These are phyloP conservation scores for Euschistus heros DNA, from an alignment of 1,140 invertebrate species.

Conservation along the genomic window DNA sequence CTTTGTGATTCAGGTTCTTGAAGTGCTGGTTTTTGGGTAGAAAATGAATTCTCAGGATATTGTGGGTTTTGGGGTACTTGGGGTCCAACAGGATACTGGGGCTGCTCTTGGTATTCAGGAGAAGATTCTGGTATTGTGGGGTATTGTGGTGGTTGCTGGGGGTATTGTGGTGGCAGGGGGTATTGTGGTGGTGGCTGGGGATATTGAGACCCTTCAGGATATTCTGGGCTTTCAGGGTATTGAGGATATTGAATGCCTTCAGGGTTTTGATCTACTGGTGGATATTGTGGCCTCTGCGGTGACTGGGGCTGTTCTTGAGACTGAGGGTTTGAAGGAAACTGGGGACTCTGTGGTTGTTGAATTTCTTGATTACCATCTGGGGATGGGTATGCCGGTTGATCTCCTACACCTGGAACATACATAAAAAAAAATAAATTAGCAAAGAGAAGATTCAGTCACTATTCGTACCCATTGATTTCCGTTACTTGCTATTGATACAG, in stretches of 20 bases:
- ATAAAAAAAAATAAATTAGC: too few species aligned
- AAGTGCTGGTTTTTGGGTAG: conserved; percentile 4
- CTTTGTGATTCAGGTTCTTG: neutral
- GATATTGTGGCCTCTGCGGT: conserved; percentile 1
- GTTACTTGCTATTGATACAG: too few species aligned
- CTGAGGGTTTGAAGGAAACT: neutral
- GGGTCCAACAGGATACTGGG: conserved; percentile 23
- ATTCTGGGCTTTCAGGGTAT: conserved; percentile 20
- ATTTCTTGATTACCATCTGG: too few species aligned
- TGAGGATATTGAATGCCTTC: conserved; percentile 20
- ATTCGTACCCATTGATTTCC: too few species aligned
- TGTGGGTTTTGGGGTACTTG: neutral
- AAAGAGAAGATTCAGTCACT: too few species aligned
- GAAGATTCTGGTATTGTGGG: conserved; percentile 21
- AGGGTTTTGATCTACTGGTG: conserved; percentile 19
- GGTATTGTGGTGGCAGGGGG: conserved; percentile 21
- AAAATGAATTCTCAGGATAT: conserved; percentile 14
- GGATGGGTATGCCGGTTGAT: too few species aligned
- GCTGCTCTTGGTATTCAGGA: conserved; percentile 25
- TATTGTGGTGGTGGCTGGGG: conserved; percentile 18
- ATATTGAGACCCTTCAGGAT: conserved; percentile 18
- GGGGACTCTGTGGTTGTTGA: neutral
- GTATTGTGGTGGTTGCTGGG: neutral
- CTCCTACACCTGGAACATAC: too few species aligned
- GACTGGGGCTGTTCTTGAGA: neutral